Base-by-base conservation (phyloP, 2,888 invertebrate genomes). In the Podotricha telesiphe region DNA sequence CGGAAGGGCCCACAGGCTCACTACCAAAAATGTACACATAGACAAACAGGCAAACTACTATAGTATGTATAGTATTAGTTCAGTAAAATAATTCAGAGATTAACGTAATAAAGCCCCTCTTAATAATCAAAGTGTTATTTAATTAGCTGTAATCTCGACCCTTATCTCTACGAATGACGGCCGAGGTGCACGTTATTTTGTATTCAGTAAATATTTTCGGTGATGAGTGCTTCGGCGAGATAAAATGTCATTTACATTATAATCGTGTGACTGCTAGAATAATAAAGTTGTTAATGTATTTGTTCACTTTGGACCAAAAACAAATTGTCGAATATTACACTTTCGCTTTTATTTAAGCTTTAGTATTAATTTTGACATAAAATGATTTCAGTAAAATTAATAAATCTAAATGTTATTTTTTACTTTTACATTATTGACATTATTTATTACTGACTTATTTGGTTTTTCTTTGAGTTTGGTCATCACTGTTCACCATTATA, bases 171-270 rank as follows among this genome's bases (percentile, higher is more conserved):
- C 77, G 77, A 78, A 81, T 79, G 84, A 83, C 85, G 83, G 79
- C 78, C 74, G 77, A 75, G 75, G 77, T 79, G 82, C 81, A 75
- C 79, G 81, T 87, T 83, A 86, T 82, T 86, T 82, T 81, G 79
- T 88, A 82, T 87, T 87, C 84, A 77, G 88, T 90, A 89, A 91
- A 91, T 91, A 91, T 90, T 90, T 91, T 83, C 81, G 80, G 80
- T 86, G 87, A 87, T 84, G 85, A 83, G 78, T 80, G 80, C 77
- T 77, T 71, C 75, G 73, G 77, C 69, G 68, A 84, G 90, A 89
- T 89, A 88, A 87, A 78, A 48, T 42, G 53, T 68, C 72, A 83
- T 86, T 84, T 79, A 84, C 80, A 81, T 83, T 80, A 78, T 80
- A 76, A 74, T 73, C 82, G 77, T 82, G 80, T 74, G 80, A 80